Evolutionary conservation across 2,797 vertebrate species (phyloP).

Genomic region (Gastrophryne carolinensis): DNA sequence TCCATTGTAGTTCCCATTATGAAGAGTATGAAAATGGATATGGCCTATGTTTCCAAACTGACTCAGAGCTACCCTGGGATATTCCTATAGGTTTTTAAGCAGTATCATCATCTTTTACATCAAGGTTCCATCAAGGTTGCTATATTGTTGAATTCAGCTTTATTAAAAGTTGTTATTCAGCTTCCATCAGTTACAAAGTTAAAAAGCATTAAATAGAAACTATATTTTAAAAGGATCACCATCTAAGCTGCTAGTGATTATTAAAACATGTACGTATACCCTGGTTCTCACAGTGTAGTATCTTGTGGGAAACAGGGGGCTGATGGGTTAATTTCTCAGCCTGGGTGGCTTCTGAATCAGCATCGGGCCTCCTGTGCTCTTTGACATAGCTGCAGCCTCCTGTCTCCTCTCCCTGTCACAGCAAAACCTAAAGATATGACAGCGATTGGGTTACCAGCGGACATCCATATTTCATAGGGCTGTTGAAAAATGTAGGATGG

Average conservation of each 20-base stretch:
- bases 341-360: constrained; percentile 7
- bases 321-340: constrained; percentile 27
- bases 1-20: constrained; percentile 32
- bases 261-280: too few species aligned
- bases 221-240: too few species aligned
- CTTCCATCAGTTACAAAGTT: too few species aligned
- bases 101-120: neutral
- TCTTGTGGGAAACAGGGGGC: neutral
- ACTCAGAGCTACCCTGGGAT: constrained; percentile 27
- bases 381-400: constrained; percentile 56
- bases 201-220: too few species aligned
- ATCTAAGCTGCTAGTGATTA: too few species aligned
- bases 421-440: constrained; percentile 38
- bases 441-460: constrained; percentile 54
- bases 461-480: constrained; percentile 40
- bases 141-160: too few species aligned
- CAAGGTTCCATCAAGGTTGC: too few species aligned
- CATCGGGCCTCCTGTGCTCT: constrained; percentile 23
- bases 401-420: constrained; percentile 54
- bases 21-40: constrained; percentile 28
- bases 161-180: too few species aligned
- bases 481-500: constrained; percentile 17
- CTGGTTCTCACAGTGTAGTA: too few species aligned
- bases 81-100: constrained; percentile 10
- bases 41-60: constrained; percentile 25